Conservation (phyloP, 2,113 vertebrate species). For the Pyrgilauda ruficollis region DNA sequence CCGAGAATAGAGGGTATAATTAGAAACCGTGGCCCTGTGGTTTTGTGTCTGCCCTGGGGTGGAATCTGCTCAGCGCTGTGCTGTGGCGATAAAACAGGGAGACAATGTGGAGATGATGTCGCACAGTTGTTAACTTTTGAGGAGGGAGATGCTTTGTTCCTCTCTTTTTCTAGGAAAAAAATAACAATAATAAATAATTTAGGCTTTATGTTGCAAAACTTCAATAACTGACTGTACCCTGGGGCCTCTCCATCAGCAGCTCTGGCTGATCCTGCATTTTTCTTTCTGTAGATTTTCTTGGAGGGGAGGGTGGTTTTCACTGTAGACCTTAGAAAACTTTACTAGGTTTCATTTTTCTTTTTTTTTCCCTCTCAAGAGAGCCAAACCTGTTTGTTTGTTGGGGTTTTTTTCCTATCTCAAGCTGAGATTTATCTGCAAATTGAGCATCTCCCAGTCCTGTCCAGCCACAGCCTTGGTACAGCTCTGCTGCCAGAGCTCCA, state of each 20-base stretch:
- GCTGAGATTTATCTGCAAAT: not conserved
- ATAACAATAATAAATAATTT: conserved; percentile 30
- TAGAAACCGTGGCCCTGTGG: conserved; percentile 51
- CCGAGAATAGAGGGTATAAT: conserved; percentile 53
- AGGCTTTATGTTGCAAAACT: conserved; percentile 30
- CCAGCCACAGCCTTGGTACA: rapidly evolving
- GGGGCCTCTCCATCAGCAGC: not conserved
- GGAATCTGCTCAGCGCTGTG: conserved; percentile 38
- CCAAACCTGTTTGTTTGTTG: not conserved
- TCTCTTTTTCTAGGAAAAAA: not conserved
- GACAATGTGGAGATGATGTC: conserved; percentile 29
- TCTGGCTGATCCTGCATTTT: conserved; percentile 7
- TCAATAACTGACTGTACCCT: not conserved
- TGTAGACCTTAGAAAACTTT: not conserved
- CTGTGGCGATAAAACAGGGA: conserved; percentile 13
- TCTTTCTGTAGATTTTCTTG: not conserved
- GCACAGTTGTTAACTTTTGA: not conserved
- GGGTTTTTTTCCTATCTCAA: not conserved
- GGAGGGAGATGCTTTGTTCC: not conserved
- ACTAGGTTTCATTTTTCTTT: not conserved
- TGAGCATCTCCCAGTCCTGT: not conserved
- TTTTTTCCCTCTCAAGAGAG: too few relatives aligned
- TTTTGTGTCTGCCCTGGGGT: conserved; percentile 52
- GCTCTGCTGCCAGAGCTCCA: not conserved
- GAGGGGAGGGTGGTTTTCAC: not conserved